A percentile compares a stretch with the other conserved stretches of the same genome.
phyloP scores from a whole-genome alignment of 2,113 vertebrate species.

The Podarcis raffonei region DNA sequence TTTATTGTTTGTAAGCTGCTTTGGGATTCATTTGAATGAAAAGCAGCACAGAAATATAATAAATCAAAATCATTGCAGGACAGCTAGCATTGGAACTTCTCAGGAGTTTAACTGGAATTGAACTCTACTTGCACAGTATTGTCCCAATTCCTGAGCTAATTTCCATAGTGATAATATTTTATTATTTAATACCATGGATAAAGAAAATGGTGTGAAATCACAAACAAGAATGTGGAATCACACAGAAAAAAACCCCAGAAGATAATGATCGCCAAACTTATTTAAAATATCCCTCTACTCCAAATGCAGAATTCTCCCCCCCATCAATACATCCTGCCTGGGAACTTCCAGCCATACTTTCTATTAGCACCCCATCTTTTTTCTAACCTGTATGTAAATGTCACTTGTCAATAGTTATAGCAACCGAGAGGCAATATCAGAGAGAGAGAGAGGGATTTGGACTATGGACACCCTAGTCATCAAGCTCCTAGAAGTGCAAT shows the following conservation, averaged over 20 bases:
- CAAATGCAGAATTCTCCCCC: not conserved
- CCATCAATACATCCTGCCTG: not conserved
- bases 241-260: not conserved
- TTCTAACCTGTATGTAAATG: not conserved
- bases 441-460: not conserved
- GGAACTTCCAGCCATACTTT: not conserved
- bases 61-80: not conserved
- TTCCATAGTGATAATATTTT: not conserved
- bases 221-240: not conserved
- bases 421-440: not conserved
- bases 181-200: not conserved
- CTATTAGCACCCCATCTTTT: not conserved
- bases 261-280: not conserved
- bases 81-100: not conserved
- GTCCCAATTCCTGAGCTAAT: too few species aligned
- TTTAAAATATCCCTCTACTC: not conserved
- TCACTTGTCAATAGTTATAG: not conserved
- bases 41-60: not conserved
- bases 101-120: not conserved
- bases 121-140: not conserved
- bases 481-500: not conserved
- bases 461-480: not conserved
- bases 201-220: not conserved
- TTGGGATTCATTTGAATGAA: too few species aligned
- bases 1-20: too few species aligned